Percentiles rank a stretch among this genome's conserved stretches.
These are phyloP conservation scores for Temnothorax nylanderi DNA, from an alignment of 1,140 invertebrate genomes.

Conservation along the genomic window DNA sequence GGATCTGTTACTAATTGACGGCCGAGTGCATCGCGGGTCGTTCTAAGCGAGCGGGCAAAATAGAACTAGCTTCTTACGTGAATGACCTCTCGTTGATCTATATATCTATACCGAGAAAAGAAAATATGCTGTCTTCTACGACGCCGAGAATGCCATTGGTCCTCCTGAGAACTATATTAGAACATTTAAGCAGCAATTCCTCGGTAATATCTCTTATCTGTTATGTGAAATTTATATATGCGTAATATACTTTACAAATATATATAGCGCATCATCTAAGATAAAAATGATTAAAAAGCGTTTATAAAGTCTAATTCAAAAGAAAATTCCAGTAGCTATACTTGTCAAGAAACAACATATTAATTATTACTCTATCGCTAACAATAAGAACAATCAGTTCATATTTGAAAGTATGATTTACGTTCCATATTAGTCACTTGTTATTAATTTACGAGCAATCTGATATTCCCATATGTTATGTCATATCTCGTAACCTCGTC, in stretches of 20 bases:
- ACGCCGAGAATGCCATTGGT: neutral
- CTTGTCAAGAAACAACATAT: neutral
- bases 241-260: no score
- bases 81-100: constrained; percentile 23
- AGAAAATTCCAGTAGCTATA: neutral
- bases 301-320: neutral
- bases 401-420: constrained; percentile 35
- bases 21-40: constrained; percentile 45
- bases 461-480: constrained; percentile 12
- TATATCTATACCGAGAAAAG: neutral
- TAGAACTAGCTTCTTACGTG: constrained; percentile 56
- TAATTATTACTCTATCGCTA: neutral
- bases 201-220: neutral
- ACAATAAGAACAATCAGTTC: neutral
- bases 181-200: neutral
- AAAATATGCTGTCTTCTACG: neutral
- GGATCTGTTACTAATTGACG: constrained; percentile 60
- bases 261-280: no score
- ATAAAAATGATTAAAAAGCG: neutral
- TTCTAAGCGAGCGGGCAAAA: constrained; percentile 18
- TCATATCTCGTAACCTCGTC: constrained; percentile 15
- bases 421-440: neutral
- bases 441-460: constrained; percentile 44
- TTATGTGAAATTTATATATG: no score
- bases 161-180: neutral